Base-by-base conservation (phyloP, 1,140 invertebrate genomes). In the Gryllus bimaculatus region DNA sequence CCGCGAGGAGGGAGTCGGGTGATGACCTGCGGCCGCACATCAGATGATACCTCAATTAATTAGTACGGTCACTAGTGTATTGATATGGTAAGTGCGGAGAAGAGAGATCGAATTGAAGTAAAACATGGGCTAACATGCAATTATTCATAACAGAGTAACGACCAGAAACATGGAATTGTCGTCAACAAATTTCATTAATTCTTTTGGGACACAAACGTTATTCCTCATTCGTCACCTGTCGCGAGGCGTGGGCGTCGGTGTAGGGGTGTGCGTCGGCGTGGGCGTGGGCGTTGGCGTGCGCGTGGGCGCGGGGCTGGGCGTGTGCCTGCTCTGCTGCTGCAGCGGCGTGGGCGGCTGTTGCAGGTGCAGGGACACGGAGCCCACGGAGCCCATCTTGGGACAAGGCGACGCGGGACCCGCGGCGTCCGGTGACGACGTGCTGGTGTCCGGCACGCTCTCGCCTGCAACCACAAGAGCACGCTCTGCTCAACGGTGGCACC, bases 371-470 rank as follows among this genome's bases (percentile, higher is more conserved):
- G 18, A 18, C 18, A 7, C 10, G 0, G 86, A 83, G 81, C 85
- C 86, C 82, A 88, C 88, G 81, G 84, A 86, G 79, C 86, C 86
- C 75, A 88, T 86, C 84, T 87, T 88, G 83, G 75, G 86, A 85
- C 82, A 86, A 85, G 93, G 92, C 83, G 92, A 93, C 84, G 89
- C 85, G 84, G 91, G 92, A 85, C 92, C 92, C 84, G 92, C 90
- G 80, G 93, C 90, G 86, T 95, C 93, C 84, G 93, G 93, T 84
- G 94, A 95, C 83, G 93, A 94, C 83, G 93, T 94, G 87, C 93
- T 95, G 84, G 94, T 94, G 87, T 96, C 95, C 84, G 93, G 93
- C 87, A 95, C 92, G 86, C 94, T 95, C 89, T 95, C 94, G 87
- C 92, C 92, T 93, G 90, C 79, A 87, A 84, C 83, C 20, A 78